Base-by-base conservation (phyloP, 2,797 vertebrate genomes). In the Cyclura pinguis region DNA sequence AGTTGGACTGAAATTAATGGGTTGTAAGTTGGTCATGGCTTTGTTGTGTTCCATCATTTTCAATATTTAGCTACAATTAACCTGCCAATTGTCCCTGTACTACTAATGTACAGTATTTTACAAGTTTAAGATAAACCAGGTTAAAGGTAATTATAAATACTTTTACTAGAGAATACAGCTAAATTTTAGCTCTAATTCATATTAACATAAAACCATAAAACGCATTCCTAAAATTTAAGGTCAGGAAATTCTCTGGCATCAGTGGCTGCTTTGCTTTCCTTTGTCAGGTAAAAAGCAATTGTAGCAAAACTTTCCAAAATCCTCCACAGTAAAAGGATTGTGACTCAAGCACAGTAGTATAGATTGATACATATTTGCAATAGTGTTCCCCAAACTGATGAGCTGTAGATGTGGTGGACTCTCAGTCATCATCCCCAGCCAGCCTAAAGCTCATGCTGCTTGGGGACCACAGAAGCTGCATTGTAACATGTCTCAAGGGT, bases 141-240 rank as follows among this genome's bases (percentile, higher is more conserved):
- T 42, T 76, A 52, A 50, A 74, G 55, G n/a, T 35, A n/a, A 64
- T 62, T 38, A 83, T 5, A 42, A 42, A 29, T 64, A 64, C 52
- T 85, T 38, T 85, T 32, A 84, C 38, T 38, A n/a, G 1, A 59
- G 59, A 47, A 42, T n/a, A 42, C 27, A 14, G 32, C 38, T 74
- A 74, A 57, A 83, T 22, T 14, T 32, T 82, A 83, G 35, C 24
- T 74, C 3, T 20, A 27, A 14, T 80, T n/a, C 64, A 18, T 81
- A 38, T 8, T 27, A 35, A 16, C 14, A 72, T 55, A 29, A 35
- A 67, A 62, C 29, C n/a, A 57, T 47, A 57, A 57, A 80, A 18
- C n/a, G 42, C 69, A 47, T 72, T 81, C 24, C 35, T 59, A 88
- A 88, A 38, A 13, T 59, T 42, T 77, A 62, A 80, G 80, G 85